Conservation (phyloP, 2,888 invertebrate genomes). For the Eupithecia insigniata region DNA sequence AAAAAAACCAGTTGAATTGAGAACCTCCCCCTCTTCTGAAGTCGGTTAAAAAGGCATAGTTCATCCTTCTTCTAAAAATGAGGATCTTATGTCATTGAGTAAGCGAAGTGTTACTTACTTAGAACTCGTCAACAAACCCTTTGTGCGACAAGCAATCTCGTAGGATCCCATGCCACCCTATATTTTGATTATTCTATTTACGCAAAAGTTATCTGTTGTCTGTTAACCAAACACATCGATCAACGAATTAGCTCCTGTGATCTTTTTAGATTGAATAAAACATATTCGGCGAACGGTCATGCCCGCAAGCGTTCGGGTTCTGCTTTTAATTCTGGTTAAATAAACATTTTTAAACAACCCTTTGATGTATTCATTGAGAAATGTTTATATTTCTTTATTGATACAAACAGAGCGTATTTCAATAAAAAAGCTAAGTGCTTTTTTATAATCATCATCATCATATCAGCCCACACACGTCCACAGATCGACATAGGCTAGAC, state of each 20-base stretch:
- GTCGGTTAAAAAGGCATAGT: too few relatives aligned
- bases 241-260: conserved; percentile 21
- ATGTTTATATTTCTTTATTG: not conserved
- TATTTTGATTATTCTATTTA: not conserved
- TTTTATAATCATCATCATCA: too few relatives aligned
- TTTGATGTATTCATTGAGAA: not conserved
- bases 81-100: too few relatives aligned
- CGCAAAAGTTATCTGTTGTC: conserved; percentile 8
- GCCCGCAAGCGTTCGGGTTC: not conserved
- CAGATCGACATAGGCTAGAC: too few relatives aligned
- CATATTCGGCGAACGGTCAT: not conserved
- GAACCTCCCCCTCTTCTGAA: too few relatives aligned
- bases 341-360: not conserved
- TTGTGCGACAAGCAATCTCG: not conserved
- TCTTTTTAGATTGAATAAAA: conserved; percentile 7
- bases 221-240: conserved; percentile 27
- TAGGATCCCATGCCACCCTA: not conserved
- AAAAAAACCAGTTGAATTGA: too few relatives aligned
- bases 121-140: not conserved
- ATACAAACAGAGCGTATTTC: not conserved
- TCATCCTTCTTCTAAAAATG: too few relatives aligned
- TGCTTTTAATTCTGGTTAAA: not conserved
- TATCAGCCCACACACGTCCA: too few relatives aligned
- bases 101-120: too few relatives aligned
- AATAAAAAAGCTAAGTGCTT: not conserved